Evolutionary conservation across 2,113 vertebrate genomes (phyloP), one percentile per base, ranked within the genome.

Genomic region (Sylvia atricapilla): DNA sequence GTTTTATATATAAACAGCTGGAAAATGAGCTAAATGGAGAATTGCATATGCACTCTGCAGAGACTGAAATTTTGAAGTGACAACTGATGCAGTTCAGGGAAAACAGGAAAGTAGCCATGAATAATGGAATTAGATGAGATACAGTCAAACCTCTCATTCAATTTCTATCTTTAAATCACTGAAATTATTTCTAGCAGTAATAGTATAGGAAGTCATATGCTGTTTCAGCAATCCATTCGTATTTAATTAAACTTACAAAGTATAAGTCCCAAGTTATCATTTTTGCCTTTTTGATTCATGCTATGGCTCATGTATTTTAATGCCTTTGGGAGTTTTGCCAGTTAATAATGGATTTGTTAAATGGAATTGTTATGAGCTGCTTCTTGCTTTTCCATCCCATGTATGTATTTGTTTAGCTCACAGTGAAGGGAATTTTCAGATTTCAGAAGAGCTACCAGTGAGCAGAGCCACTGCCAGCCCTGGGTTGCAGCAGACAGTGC

Each of bases 171-270:
- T 66, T 49, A 88, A 87, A 91, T 86, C 62, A 86, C 67, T 66
- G 35, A 56, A 78, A 58, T 68, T 46, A 11, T 87, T 91, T 84
- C 58, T 59, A 67, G 59, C 31, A 92, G 53, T 49, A 88, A 79
- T 21, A 76, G 28, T 17, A 59, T 18, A 84, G 30, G 33, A 91
- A 78, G 56, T 75, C 59, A 58, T 55, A 79, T 44, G 58, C 75
- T 67, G 43, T 68, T 93, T 87, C 86, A 92, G 64, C 78, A 92
- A 91, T 59, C 41, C 60, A 30, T 67, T 92, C 19, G 3, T 78
- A 85, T 89, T 93, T 89, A 95, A 74, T 93, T 89, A 90, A 92
- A 96, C 84, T 93, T 90, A 79, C 22, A 72, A 88, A 72, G 31
- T 72, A 12, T 58, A 91, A 88, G 17, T 30, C 59, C 55, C 50